A percentile compares a stretch with the other conserved stretches of the same genome.
Evolutionary conservation across 1,140 invertebrate genomes (phyloP).

Genomic region (Pteromalus puparum): DNA sequence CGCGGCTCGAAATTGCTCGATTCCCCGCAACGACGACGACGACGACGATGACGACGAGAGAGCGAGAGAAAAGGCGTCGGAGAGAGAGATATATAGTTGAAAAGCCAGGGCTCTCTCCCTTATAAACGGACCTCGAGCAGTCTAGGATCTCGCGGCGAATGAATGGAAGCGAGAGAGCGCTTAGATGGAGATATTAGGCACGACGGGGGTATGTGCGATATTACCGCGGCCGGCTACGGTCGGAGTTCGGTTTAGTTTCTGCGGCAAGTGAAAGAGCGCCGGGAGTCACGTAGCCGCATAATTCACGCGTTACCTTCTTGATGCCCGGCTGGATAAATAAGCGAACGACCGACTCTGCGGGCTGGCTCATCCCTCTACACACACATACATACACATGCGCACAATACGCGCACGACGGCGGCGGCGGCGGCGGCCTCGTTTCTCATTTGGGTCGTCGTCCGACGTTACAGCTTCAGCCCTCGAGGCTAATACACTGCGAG

Average conservation of each 20-base stretch:
- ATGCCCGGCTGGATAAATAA: conserved; percentile 25
- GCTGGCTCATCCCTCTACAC: not conserved
- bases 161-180: not conserved
- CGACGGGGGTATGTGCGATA: not conserved
- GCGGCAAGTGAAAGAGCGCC: conserved; percentile 21
- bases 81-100: not conserved
- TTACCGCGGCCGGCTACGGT: not conserved
- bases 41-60: no score
- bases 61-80: no score
- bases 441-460: conserved; percentile 8
- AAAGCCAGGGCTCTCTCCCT: not conserved
- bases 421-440: not conserved
- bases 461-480: no score
- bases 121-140: not conserved
- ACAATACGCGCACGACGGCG: no score
- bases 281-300: conserved; percentile 27
- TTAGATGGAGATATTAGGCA: conserved; percentile 28
- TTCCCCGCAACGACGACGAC: not conserved
- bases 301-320: conserved; percentile 28
- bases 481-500: not conserved
- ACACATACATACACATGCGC: not conserved
- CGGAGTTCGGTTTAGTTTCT: not conserved
- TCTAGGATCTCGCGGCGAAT: not conserved
- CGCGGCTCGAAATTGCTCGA: conserved; percentile 6
- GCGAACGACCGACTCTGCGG: not conserved